Evolutionary conservation across 2,113 vertebrate species (phyloP).

Genomic region (Halichoeres trimaculatus): DNA sequence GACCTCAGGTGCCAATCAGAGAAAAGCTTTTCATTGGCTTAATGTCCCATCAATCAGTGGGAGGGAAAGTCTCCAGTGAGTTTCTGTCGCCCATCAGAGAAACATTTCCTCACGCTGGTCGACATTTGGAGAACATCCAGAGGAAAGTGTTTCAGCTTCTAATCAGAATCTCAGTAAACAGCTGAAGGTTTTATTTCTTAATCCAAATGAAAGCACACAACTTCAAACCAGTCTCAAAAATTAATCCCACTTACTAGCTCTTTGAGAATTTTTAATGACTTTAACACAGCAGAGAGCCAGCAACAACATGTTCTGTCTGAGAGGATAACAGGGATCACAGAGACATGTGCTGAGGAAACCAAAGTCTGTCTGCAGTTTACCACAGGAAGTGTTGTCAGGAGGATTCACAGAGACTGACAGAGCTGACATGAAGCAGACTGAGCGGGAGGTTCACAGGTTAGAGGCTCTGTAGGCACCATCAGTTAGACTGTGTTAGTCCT

Average conservation of each 20-base stretch:
- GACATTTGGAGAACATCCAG: conserved; percentile 3
- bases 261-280: neutral
- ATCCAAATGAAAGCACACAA: neutral
- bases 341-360: neutral
- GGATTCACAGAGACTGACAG: too few relatives aligned
- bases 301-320: neutral
- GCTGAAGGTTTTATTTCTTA: neutral
- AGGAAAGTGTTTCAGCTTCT: neutral
- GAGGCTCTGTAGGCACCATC: too few relatives aligned
- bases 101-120: conserved; percentile 2
- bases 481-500: too few relatives aligned
- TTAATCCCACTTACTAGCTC: neutral
- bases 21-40: neutral
- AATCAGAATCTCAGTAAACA: neutral
- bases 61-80: neutral
- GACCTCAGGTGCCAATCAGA: conserved; percentile 31
- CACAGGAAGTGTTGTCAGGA: too few relatives aligned
- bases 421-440: too few relatives aligned
- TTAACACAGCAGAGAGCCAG: neutral
- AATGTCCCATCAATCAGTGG: conserved; percentile 3
- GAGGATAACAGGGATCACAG: neutral
- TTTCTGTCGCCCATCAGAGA: conserved; percentile 47
- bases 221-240: neutral
- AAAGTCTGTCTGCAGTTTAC: neutral
- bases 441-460: too few relatives aligned